Base-by-base conservation (phyloP, 2,797 vertebrate species). In the Gobionotothen gibberifrons region DNA sequence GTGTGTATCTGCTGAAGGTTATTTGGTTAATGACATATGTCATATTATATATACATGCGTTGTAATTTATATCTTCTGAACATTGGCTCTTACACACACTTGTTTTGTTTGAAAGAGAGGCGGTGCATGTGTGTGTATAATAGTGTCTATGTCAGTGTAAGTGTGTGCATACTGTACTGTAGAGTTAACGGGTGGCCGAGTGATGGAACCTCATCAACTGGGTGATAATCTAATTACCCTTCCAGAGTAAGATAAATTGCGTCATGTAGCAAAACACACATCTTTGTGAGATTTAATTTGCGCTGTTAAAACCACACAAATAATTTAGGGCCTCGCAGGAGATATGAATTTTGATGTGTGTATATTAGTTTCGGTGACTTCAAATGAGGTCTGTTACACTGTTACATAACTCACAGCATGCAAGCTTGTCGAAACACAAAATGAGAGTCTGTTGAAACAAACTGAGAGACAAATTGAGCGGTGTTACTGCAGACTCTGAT, bases 221-320 rank as follows among this genome's bases (percentile, higher is more conserved):
- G 90, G 77, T 82, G 88, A 87, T 90, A 89, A 92, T 90, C 88
- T 85, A 84, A 91, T 90, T 87, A 90, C 79, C 84, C 76, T 87
- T 91, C 84, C 43, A 73, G 89, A 90, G 81, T 78, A 81, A 94
- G 88, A 94, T 92, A 90, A 90, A 94, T 91, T 73, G 76, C 75
- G 74, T 22, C n/a, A 81, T 73, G 32, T 52, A 52, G 83, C 64
- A 85, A 91, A 91, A 74, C 77, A 78, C 88, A 83, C 74, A 88
- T 82, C 85, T 93, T 75, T 85, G 75, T 81, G 85, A 88, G 68
- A 76, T 91, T 94, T 94, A 79, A 90, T 93, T 59, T 74, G 85
- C 42, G 83, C 72, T 12, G 78, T 92, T 89, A 86, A 92, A 94
- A 90, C 88, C 82, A 79, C 76, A 87, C 89, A 92, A 93, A 91